Evolutionary conservation across 2,888 invertebrate genomes (phyloP), one percentile per base, ranked within the genome.

Genomic region (Tetropium fuscum): DNA sequence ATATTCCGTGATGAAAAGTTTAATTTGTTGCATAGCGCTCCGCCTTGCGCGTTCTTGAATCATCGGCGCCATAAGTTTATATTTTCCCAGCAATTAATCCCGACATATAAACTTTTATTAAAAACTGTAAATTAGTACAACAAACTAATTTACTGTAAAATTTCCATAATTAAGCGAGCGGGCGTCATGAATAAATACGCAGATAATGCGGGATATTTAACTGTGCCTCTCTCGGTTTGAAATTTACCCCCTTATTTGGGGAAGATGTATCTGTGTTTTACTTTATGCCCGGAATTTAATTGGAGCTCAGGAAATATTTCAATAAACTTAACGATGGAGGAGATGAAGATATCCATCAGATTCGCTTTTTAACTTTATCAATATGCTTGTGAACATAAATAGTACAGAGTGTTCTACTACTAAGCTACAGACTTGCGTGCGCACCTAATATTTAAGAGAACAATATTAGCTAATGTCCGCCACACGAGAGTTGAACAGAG

Each of bases 31-130:
- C 48, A 36, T 48, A 22, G 20, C 36, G 22, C 34, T 48, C 48
- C 48, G 48, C 11, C 10, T 48, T 36, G 22, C 36, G 48, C 22
- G 11, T 48, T 13, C 11, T 22, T 48, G 48, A 48, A 34, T 34
- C 36, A 36, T 48, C 34, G 48, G 36, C 48, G 36, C 36, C 48
- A 36, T 22, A 36, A 34, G 48, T 48, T 48, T 48, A 48, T 34
- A 48, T 34, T 36, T 22, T 11, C 34, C 36, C 10, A 34, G n/a
- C 16, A 48, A 48, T 48, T 48, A 48, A 48, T 36, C 36, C 36
- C n/a, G 19, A 19, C 36, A 10, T 20, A 36, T 15, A 36, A 47
- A 19, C 19, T 32, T 25, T 44, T 20, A 30, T 48, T 34, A 36
- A 48, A 48, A 20, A 48, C 4, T 13, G n/a, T 30, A 20, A 30